Base-by-base conservation (phyloP, 92 coral and sea anemone species). In the Nematostella vectensis region DNA sequence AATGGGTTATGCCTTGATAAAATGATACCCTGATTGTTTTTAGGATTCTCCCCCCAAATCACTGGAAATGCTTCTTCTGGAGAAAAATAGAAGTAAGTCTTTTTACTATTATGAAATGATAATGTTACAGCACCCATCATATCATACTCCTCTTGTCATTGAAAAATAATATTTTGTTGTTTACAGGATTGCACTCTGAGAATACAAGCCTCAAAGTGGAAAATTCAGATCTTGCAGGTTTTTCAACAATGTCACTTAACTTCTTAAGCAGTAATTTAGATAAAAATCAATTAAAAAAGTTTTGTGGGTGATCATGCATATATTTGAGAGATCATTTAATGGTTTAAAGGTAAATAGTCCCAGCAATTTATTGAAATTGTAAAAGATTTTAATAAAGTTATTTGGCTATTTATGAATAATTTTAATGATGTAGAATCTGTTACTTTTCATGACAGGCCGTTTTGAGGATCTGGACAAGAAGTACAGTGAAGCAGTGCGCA, bases 11-110 rank as follows among this genome's bases (percentile, higher is more conserved):
- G 0, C 18, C 11, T 4, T 0, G 27, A 61, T 13, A 29, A 48
- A 10, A 21, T 15, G 28, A n/a, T 11, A 16, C 18, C 47, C 12
- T 16, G 25, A 4, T 25, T 28, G 63, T 8, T 25, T 29, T 29
- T 57, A 85, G 94, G 84, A 67, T 27, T 50, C 93, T 3, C 33
- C 78, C 20, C 88, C 95, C 11, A 91, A 91, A 39, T 86, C 98
- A 15, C 75, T 91, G n/a, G 98, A 91, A 64, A 86, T 81, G 87
- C 93, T 86, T 39, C 95, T 91, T 33, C 63, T 91, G 59, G 93
- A 91, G 61, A 91, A 91, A 82, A 91, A 91, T 55, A 79, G 82
- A 71, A 75, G 98, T 91, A 70, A 25, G 89, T 71, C 11, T 19
- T 12, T 30, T 16, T 0, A 0, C 25, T 16, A 1, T 15, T 33